Conservation (phyloP, 2,888 invertebrate genomes). For the Watsonalla cultraria region DNA sequence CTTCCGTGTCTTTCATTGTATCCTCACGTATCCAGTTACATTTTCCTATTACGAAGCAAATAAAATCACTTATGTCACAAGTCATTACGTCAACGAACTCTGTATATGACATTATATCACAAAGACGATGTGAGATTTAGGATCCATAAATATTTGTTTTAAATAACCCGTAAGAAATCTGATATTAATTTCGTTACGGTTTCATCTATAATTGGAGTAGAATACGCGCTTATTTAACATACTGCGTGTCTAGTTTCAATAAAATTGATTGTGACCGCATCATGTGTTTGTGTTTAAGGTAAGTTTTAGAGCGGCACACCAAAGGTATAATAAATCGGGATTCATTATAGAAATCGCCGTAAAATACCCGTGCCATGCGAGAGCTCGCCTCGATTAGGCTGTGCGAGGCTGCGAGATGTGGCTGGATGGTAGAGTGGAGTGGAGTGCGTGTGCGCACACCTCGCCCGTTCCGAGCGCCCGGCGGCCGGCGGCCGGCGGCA, state of each 20-base stretch:
- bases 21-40: conserved; percentile 57
- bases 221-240: conserved; percentile 37
- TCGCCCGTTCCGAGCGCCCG: conserved; percentile 29
- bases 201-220: conserved; percentile 53
- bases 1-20: conserved; percentile 57
- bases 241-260: conserved; percentile 47
- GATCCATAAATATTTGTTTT: conserved; percentile 46
- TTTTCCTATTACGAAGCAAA: conserved; percentile 49
- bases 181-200: conserved; percentile 50
- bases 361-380: conserved; percentile 68
- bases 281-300: conserved; percentile 59
- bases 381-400: conserved; percentile 19
- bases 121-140: conserved; percentile 18
- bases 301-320: conserved; percentile 59
- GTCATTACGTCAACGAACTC: conserved; percentile 36
- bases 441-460: conserved; percentile 29
- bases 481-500: conserved; percentile 26
- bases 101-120: conserved; percentile 30
- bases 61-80: conserved; percentile 36
- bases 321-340: conserved; percentile 64
- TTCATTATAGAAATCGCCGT: conserved; percentile 74
- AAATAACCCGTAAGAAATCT: conserved; percentile 21
- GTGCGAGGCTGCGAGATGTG: not conserved
- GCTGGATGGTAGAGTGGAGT: conserved; percentile 4
- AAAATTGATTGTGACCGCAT: conserved; percentile 57